These are phyloP conservation scores for Eulacestoma nigropectus DNA, from an alignment of 2,113 vertebrate species.

Conservation along the genomic window DNA sequence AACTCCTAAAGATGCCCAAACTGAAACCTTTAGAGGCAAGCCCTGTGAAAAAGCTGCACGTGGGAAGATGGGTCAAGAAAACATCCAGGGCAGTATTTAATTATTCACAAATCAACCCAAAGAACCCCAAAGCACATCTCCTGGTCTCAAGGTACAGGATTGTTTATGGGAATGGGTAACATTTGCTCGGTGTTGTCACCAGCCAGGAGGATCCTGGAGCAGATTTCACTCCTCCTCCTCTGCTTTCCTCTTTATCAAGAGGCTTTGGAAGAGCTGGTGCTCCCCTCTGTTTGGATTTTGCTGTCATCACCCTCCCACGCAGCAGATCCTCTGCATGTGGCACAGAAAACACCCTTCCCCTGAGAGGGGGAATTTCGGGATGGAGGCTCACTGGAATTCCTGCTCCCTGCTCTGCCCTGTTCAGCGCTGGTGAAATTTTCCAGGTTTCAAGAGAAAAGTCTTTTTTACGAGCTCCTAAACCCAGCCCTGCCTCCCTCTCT, in stretches of 20 bases:
- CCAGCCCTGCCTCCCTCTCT: neutral
- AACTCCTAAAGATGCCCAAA: neutral
- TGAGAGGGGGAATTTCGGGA: neutral
- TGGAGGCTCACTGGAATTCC: neutral
- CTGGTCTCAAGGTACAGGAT: neutral
- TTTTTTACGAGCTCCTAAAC: neutral
- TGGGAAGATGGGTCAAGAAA: neutral
- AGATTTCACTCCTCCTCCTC: neutral
- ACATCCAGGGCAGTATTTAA: neutral
- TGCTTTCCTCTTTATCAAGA: neutral
- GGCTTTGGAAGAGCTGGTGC: neutral
- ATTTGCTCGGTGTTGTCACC: neutral
- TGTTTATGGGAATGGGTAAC: neutral
- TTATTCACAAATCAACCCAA: neutral
- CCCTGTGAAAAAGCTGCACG: neutral
- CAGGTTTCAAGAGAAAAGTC: neutral
- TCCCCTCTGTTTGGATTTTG: neutral
- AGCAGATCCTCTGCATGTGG: neutral
- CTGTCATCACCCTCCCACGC: neutral
- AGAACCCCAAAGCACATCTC: fast-evolving
- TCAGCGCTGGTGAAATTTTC: neutral
- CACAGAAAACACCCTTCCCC: neutral
- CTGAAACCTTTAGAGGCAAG: fast-evolving
- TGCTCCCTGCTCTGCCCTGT: neutral
- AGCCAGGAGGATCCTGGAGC: neutral